Conservation (phyloP, 1,140 invertebrate genomes). For the Achroia grisella region DNA sequence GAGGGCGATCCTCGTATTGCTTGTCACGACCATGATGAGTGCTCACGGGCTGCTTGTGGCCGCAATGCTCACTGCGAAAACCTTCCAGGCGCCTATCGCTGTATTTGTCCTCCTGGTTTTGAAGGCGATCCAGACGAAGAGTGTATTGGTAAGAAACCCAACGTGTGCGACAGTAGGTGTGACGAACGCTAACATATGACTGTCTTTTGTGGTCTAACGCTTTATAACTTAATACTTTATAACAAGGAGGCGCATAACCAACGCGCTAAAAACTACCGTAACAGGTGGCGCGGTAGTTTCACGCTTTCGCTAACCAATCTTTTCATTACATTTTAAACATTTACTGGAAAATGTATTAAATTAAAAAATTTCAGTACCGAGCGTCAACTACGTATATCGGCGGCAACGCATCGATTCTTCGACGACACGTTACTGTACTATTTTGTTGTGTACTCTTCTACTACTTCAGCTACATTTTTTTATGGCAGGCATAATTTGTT, state of each 20-base stretch:
- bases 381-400: slow-evolving; percentile 7
- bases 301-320: slow-evolving; percentile 60
- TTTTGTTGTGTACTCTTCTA: too few species aligned
- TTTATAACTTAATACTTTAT: slow-evolving; percentile 39
- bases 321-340: slow-evolving; percentile 24
- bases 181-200: slow-evolving; percentile 31
- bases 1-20: slow-evolving; percentile 80
- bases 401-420: slow-evolving; percentile 4
- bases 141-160: slow-evolving; percentile 88
- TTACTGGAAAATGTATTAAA: slow-evolving; percentile 11
- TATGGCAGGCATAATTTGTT: not conserved
- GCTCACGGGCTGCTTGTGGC: slow-evolving; percentile 83
- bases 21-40: slow-evolving; percentile 88
- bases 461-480: too few species aligned
- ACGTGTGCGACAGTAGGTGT: slow-evolving; percentile 77
- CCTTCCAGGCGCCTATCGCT: slow-evolving; percentile 82
- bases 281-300: slow-evolving; percentile 46
- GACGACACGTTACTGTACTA: not conserved
- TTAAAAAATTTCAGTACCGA: slow-evolving; percentile 34
- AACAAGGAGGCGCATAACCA: slow-evolving; percentile 27
- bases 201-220: slow-evolving; percentile 50
- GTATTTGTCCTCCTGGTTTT: slow-evolving; percentile 88
- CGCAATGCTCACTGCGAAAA: slow-evolving; percentile 86
- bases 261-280: slow-evolving; percentile 29
- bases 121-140: slow-evolving; percentile 79